Percentiles rank a stretch among this genome's conserved stretches.
phyloP scores from a whole-genome alignment of 2,797 vertebrate genomes.

The Aselliscus stoliczkanus region DNA sequence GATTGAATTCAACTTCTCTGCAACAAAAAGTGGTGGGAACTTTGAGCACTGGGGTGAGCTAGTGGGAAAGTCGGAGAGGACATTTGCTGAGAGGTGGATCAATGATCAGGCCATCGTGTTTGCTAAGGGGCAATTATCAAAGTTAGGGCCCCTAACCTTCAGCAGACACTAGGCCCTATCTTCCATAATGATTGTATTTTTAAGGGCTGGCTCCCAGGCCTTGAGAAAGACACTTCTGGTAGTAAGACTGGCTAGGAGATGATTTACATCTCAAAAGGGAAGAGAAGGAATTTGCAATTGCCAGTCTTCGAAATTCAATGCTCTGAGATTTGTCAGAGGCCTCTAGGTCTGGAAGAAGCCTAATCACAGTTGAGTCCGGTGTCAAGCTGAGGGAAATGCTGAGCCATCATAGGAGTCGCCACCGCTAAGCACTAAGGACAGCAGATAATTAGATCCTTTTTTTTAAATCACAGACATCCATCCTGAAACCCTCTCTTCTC shows the following conservation, averaged over 20 bases:
- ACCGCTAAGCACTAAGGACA: not conserved
- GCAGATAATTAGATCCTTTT: not conserved
- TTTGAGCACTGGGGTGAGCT: not conserved
- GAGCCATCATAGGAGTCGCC: not conserved
- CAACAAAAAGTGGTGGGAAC: not conserved
- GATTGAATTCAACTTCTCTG: not conserved
- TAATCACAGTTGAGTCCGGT: not conserved
- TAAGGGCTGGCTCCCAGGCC: not conserved
- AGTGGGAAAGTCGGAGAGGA: no score
- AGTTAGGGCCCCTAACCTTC: not conserved
- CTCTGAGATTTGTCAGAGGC: not conserved
- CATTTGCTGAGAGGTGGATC: not conserved
- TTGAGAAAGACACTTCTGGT: not conserved
- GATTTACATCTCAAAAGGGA: not conserved
- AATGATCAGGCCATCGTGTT: not conserved
- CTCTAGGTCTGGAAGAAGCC: not conserved
- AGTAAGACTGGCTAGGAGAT: not conserved
- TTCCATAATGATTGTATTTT: not conserved
- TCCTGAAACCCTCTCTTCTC: not conserved
- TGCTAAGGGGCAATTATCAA: not conserved
- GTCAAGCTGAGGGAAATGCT: not conserved
- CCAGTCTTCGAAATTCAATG: not conserved
- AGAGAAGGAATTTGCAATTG: not conserved
- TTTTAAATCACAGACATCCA: not conserved
- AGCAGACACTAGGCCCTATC: not conserved